Percentiles rank a stretch among this genome's conserved stretches.
These are phyloP conservation scores for Eupithecia exiguata DNA, from an alignment of 2,888 invertebrate genomes.

Conservation along the genomic window DNA sequence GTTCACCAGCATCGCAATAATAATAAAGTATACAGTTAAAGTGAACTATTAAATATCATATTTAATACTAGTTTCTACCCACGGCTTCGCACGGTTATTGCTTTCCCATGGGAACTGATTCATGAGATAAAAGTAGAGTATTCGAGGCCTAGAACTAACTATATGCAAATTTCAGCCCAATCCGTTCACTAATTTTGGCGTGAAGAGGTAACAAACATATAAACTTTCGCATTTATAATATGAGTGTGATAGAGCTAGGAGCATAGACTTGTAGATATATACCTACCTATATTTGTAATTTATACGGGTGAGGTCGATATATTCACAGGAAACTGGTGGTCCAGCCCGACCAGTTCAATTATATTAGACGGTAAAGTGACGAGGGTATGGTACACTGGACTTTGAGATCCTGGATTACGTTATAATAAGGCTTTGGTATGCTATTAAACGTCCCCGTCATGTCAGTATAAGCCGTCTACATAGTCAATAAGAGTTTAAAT, in stretches of 20 bases:
- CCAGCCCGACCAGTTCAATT: constrained; percentile 39
- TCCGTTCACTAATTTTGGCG: no score
- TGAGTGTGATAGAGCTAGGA: not conserved
- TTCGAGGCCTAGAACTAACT: no score
- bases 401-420: constrained; percentile 43
- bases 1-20: constrained; percentile 11
- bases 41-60: constrained; percentile 39
- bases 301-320: constrained; percentile 34
- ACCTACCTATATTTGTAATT: constrained; percentile 22
- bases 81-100: no score
- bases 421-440: constrained; percentile 36
- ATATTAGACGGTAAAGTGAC: constrained; percentile 43
- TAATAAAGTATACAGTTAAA: constrained; percentile 36
- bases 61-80: no score
- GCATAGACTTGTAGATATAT: not conserved
- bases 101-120: no score
- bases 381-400: constrained; percentile 46
- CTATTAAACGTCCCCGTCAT: constrained; percentile 22
- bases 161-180: no score
- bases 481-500: not conserved
- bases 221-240: no score
- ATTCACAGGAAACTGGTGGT: constrained; percentile 32
- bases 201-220: no score
- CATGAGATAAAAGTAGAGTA: no score
- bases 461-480: constrained; percentile 14